Conservation (phyloP, 2,797 vertebrate genomes). For the Cyclura pinguis region DNA sequence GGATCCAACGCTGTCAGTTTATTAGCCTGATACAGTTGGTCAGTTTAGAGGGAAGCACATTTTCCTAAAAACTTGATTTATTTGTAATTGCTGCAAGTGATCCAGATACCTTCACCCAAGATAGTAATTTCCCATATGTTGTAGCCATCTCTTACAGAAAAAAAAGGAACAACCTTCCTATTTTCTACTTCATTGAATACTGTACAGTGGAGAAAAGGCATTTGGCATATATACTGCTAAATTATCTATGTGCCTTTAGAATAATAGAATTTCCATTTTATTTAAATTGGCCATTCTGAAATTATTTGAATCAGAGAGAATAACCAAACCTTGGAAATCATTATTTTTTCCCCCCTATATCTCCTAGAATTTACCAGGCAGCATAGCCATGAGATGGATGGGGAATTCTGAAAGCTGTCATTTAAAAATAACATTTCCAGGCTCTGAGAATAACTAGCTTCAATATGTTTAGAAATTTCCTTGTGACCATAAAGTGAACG, state of each 20-base stretch:
- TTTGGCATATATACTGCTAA: not conserved
- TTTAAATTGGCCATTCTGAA: not conserved
- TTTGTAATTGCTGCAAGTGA: not conserved
- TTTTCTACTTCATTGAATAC: not conserved
- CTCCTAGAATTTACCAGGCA: too few species aligned
- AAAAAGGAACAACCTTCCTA: not conserved
- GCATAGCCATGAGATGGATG: too few species aligned
- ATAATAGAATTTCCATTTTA: not conserved
- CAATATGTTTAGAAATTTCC: not conserved
- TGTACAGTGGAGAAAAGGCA: not conserved
- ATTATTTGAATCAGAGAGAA: not conserved
- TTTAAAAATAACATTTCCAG: not conserved
- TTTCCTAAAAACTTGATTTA: not conserved
- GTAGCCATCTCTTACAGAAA: not conserved
- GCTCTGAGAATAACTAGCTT: not conserved
- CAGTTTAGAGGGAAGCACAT: not conserved
- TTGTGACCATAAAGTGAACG: not conserved
- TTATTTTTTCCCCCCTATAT: too few species aligned
- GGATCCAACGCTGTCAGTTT: rapidly evolving
- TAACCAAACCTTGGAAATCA: not conserved
- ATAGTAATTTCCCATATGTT: not conserved
- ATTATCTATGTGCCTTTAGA: not conserved
- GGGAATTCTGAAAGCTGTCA: too few species aligned
- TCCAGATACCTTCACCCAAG: not conserved
- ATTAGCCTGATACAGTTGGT: rapidly evolving